phyloP scores from a whole-genome alignment of 1,140 invertebrate species.

The Aradophagus sp. region DNA sequence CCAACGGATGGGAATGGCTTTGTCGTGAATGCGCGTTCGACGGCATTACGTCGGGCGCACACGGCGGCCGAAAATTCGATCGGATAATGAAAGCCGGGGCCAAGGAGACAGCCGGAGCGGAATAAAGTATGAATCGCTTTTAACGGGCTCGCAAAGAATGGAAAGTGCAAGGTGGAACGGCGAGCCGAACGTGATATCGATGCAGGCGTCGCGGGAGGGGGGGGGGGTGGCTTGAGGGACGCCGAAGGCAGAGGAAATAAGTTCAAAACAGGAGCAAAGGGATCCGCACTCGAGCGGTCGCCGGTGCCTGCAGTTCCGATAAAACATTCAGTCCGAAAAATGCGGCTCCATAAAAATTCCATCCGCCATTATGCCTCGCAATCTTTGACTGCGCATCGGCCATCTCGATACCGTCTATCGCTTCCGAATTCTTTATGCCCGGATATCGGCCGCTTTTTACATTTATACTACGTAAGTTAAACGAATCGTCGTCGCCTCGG shows the following conservation, averaged over 20 bases:
- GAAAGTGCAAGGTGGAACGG: slow-evolving; percentile 58
- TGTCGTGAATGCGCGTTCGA: slow-evolving; percentile 48
- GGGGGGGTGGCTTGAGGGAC: slow-evolving; percentile 44
- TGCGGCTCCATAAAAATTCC: slow-evolving; percentile 68
- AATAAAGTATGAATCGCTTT: slow-evolving; percentile 68
- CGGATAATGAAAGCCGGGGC: slow-evolving; percentile 60
- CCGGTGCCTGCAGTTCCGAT: slow-evolving; percentile 57
- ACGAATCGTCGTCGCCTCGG: too few relatives aligned
- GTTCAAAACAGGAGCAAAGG: slow-evolving; percentile 33
- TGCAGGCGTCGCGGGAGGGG: slow-evolving; percentile 25
- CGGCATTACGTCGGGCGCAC: slow-evolving; percentile 59
- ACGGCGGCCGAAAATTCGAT: slow-evolving; percentile 56
- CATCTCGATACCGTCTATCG: slow-evolving; percentile 52
- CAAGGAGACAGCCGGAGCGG: slow-evolving; percentile 58
- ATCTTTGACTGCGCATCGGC: slow-evolving; percentile 63
- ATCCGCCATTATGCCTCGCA: slow-evolving; percentile 63
- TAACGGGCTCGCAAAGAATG: slow-evolving; percentile 64
- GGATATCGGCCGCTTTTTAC: slow-evolving; percentile 15
- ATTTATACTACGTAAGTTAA: slow-evolving; percentile 11
- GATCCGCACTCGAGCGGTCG: slow-evolving; percentile 41
- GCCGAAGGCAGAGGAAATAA: slow-evolving; percentile 39
- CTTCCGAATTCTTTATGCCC: slow-evolving; percentile 15
- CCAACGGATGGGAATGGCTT: slow-evolving; percentile 34
- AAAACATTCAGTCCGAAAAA: slow-evolving; percentile 69
- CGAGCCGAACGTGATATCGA: slow-evolving; percentile 53